A percentile compares a stretch with the other conserved stretches of the same genome.
Evolutionary conservation across 2,113 vertebrate genomes (phyloP).

Genomic region (Erythrocercus mccallii): DNA sequence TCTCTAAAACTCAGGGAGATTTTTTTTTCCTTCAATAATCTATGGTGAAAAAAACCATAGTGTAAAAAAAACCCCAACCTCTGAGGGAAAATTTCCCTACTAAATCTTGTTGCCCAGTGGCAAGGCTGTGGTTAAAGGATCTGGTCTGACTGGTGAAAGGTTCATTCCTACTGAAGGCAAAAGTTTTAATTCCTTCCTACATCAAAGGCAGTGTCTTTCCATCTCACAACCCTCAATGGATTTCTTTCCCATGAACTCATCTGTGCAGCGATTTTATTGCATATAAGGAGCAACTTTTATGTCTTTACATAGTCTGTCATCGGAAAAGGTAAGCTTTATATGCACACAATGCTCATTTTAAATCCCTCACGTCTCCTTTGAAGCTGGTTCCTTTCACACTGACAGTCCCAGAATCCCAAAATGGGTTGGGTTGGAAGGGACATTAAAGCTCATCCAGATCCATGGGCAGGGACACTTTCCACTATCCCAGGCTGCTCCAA

Average conservation of each 20-base stretch:
- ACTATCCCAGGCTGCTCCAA: background rate
- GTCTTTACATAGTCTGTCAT: background rate
- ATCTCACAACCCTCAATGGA: background rate
- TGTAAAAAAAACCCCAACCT: background rate
- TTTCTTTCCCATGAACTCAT: background rate
- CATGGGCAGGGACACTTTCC: background rate
- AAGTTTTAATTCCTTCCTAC: background rate
- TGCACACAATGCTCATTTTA: background rate
- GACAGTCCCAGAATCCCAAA: background rate
- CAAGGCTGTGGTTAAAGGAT: fast-evolving
- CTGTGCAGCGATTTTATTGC: background rate
- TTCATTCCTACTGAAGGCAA: background rate
- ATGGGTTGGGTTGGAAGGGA: background rate
- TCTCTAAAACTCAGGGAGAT: background rate
- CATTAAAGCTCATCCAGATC: background rate
- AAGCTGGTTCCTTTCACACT: background rate
- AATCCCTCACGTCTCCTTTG: background rate
- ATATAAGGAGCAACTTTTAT: background rate
- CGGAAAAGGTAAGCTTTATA: background rate
- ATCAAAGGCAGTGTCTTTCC: background rate
- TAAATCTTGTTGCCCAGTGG: background rate
- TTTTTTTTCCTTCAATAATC: background rate
- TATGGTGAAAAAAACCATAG: background rate
- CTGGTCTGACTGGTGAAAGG: background rate
- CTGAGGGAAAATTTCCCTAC: background rate